phyloP scores from a whole-genome alignment of 2,888 invertebrate species.

The Ctenicera cuprea region DNA sequence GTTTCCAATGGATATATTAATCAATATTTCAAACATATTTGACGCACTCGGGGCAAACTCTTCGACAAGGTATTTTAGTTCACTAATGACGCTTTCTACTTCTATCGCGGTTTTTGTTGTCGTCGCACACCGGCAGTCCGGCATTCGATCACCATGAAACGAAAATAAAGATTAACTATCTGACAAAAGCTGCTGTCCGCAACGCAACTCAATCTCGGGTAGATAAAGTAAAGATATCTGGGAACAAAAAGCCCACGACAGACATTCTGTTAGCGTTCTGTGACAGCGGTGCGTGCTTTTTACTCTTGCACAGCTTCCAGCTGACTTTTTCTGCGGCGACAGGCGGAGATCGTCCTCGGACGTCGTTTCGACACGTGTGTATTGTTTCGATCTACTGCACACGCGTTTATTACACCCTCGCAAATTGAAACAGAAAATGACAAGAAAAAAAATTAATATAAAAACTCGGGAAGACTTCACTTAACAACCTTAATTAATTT shows the following conservation, averaged over 20 bases:
- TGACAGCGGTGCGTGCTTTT: constrained; percentile 59
- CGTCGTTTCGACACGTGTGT: constrained; percentile 56
- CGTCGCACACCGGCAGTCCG: constrained; percentile 32
- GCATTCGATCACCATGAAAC: constrained; percentile 57
- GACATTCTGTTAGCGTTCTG: constrained; percentile 59
- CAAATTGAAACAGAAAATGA: constrained; percentile 34
- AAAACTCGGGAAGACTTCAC: constrained; percentile 12
- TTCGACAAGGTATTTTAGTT: constrained; percentile 24
- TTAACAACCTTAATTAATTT: constrained; percentile 30
- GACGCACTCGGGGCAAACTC: neutral
- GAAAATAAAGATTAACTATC: constrained; percentile 64
- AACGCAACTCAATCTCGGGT: constrained; percentile 63
- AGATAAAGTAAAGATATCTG: constrained; percentile 64
- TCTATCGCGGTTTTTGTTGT: constrained; percentile 33
- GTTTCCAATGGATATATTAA: constrained; percentile 2
- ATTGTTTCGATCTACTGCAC: constrained; percentile 59
- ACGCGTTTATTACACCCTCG: constrained; percentile 44
- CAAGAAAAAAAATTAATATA: constrained; percentile 23
- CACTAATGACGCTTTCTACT: constrained; percentile 33
- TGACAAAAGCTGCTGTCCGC: constrained; percentile 62
- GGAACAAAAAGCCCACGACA: constrained; percentile 59
- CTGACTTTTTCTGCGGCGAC: constrained; percentile 57
- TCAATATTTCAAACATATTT: constrained; percentile 17
- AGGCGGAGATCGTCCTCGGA: constrained; percentile 52
- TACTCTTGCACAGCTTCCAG: constrained; percentile 55